A percentile compares a stretch with the other conserved stretches of the same genome.
Evolutionary conservation across 2,888 invertebrate species (phyloP).

Genomic region (Aleiodes testaceus): DNA sequence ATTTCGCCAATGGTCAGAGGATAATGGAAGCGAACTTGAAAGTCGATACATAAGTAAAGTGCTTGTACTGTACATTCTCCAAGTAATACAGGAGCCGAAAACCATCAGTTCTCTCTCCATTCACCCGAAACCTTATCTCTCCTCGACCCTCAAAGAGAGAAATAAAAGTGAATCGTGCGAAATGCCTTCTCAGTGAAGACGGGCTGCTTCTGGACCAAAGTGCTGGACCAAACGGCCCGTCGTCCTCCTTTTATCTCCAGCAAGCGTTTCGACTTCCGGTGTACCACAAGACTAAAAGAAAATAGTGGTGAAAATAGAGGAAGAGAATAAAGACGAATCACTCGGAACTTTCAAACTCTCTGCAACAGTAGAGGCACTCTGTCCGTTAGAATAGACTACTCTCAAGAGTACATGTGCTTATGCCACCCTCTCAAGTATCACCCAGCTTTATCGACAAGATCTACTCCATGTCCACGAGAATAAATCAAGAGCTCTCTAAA

Average conservation of each 20-base stretch:
- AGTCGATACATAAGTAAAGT: slow-evolving; percentile 34
- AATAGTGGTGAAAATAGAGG: slow-evolving; percentile 26
- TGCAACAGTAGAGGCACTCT: neutral
- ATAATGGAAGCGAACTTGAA: slow-evolving; percentile 14
- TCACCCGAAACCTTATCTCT: slow-evolving; percentile 41
- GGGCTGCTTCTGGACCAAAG: neutral
- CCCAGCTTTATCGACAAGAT: slow-evolving; percentile 18
- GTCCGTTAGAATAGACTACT: slow-evolving; percentile 20
- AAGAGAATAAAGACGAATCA: slow-evolving; percentile 39
- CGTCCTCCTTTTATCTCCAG: slow-evolving; percentile 34
- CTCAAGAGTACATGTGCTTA: slow-evolving; percentile 13
- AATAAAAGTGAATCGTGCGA: slow-evolving; percentile 35
- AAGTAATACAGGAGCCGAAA: slow-evolving; percentile 17
- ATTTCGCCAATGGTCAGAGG: neutral
- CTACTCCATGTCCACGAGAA: neutral
- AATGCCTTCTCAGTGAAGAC: slow-evolving; percentile 30
- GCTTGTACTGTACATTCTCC: slow-evolving; percentile 26
- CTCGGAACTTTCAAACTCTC: slow-evolving; percentile 40
- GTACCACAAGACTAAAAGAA: slow-evolving; percentile 8
- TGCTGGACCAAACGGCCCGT: slow-evolving; percentile 36
- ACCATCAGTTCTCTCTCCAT: slow-evolving; percentile 20
- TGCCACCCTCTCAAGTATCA: slow-evolving; percentile 22
- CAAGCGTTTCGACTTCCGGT: slow-evolving; percentile 23
- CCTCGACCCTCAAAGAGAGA: slow-evolving; percentile 36
- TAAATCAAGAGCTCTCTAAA: neutral